phyloP scores from a whole-genome alignment of 2,888 invertebrate genomes.

The Cecidostiba fungosa region DNA sequence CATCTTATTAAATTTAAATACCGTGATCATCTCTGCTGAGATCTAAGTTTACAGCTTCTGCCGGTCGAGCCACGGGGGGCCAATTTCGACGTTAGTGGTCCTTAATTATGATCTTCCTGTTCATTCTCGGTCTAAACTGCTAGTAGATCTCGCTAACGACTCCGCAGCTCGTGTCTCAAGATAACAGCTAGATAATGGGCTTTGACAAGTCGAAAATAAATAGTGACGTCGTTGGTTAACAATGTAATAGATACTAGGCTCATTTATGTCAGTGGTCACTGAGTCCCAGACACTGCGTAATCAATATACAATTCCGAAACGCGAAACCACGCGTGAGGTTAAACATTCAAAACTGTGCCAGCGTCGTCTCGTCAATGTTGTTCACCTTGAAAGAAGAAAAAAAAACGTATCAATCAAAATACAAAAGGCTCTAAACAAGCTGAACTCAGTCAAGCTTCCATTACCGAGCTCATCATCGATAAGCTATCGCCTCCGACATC shows the following conservation, averaged over 20 bases:
- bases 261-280: neutral
- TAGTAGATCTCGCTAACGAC: slow-evolving; percentile 15
- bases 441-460: neutral
- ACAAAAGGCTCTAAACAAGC: neutral
- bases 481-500: slow-evolving; percentile 7
- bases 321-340: neutral
- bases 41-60: neutral
- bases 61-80: neutral
- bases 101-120: slow-evolving; percentile 10
- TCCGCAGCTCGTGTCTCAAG: neutral
- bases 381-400: neutral
- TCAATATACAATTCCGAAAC: neutral
- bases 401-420: neutral
- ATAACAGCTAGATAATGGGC: neutral
- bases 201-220: neutral
- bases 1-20: neutral
- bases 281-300: neutral
- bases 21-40: neutral
- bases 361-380: neutral
- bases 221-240: neutral
- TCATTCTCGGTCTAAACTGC: neutral
- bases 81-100: slow-evolving; percentile 16
- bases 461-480: neutral
- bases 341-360: neutral
- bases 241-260: neutral